Conservation (phyloP, 2,113 vertebrate species). For the human region DNA sequence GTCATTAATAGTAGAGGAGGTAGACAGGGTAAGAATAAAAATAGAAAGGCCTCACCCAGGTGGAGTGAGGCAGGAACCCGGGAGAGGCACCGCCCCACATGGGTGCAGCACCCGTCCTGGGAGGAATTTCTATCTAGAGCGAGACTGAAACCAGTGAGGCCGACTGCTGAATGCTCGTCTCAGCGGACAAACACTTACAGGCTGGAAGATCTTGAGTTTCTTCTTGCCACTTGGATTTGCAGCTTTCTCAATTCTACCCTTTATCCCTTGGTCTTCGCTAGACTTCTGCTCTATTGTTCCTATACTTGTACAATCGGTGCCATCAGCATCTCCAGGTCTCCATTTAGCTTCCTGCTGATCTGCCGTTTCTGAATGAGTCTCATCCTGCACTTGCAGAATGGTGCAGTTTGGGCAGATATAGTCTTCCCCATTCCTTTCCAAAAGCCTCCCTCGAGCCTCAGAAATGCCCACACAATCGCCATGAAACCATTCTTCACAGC, state of each 20-base stretch:
- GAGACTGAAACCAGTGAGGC: accelerated
- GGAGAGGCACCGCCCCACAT: neutral
- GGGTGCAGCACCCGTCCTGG: neutral
- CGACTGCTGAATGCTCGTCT: accelerated
- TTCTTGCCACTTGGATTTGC: conserved; percentile 96
- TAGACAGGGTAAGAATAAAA: neutral
- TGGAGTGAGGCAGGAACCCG: neutral
- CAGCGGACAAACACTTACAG: conserved; percentile 87
- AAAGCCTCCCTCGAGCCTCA: conserved; percentile 86
- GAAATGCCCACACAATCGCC: conserved; percentile 94
- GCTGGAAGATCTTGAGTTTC: conserved; percentile 99
- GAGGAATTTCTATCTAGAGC: neutral
- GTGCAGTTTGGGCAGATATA: conserved; percentile 94
- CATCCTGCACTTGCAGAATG: conserved; percentile 89
- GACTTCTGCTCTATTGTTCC: conserved; percentile 83
- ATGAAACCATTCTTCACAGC: conserved; percentile 96
- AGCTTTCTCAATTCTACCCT: conserved; percentile 89
- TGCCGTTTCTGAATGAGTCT: conserved; percentile 64
- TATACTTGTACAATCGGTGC: conserved; percentile 83
- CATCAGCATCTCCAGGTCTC: conserved; percentile 71
- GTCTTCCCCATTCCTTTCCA: conserved; percentile 90
- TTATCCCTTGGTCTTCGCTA: conserved; percentile 88
- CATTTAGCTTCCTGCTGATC: conserved; percentile 73
- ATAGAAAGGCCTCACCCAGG: neutral
- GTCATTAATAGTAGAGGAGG: neutral